phyloP scores from a whole-genome alignment of 2,797 vertebrate genomes.

The Phoebastria nigripes region DNA sequence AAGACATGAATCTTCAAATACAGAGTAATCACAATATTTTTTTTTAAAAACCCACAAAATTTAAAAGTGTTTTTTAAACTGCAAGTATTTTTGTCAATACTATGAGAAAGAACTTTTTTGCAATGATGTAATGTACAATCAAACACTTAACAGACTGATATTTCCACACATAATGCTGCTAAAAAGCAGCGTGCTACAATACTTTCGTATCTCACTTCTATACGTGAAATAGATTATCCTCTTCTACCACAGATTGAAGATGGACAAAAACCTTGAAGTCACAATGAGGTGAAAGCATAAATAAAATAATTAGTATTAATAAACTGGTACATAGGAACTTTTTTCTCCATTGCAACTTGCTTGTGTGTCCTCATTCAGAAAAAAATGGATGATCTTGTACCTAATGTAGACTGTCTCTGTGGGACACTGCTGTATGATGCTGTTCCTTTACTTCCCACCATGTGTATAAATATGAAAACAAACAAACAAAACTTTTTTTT shows the following conservation, averaged over 20 bases:
- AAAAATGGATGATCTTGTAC: neutral
- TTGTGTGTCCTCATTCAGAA: neutral
- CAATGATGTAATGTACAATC: accelerated
- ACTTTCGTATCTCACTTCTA: neutral
- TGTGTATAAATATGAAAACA: neutral
- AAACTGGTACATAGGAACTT: neutral
- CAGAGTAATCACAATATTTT: neutral
- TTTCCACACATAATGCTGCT: neutral
- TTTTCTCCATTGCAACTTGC: neutral
- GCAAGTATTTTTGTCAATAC: neutral
- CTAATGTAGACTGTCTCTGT: neutral
- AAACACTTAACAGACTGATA: neutral
- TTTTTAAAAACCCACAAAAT: neutral
- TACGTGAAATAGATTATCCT: neutral
- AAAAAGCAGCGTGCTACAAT: neutral
- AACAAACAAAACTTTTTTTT: neutral
- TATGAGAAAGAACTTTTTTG: neutral
- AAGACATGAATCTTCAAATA: neutral
- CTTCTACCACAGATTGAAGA: neutral
- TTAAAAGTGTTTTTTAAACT: neutral
- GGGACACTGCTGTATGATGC: neutral
- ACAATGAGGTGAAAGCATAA: neutral
- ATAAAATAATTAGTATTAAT: neutral
- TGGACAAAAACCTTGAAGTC: neutral
- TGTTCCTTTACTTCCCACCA: neutral